Percentiles rank a stretch among this genome's conserved stretches.
Conservation (phyloP, 2,888 invertebrate species). For the Acleris holmiana region DNA sequence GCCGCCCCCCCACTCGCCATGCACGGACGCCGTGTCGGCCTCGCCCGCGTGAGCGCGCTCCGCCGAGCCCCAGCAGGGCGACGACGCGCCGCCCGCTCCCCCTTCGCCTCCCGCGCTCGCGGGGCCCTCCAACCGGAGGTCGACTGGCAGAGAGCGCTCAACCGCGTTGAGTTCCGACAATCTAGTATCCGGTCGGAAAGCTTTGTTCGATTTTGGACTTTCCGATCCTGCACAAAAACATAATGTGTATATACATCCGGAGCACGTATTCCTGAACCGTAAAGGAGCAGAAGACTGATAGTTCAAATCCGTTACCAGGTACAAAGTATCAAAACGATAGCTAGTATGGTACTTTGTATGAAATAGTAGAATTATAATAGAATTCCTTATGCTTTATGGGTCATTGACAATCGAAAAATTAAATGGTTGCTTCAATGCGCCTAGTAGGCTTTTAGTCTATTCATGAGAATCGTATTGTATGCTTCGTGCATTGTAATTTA, state of each 20-base stretch:
- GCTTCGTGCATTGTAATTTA: too few relatives aligned
- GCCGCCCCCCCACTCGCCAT: slow-evolving; percentile 10
- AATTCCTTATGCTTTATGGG: too few relatives aligned
- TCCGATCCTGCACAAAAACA: slow-evolving; percentile 49
- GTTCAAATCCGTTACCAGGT: too few relatives aligned
- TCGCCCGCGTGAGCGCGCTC: slow-evolving; percentile 44
- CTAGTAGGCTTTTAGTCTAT: too few relatives aligned
- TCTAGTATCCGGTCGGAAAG: slow-evolving; percentile 77
- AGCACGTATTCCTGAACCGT: too few relatives aligned
- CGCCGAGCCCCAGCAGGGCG: slow-evolving; percentile 71
- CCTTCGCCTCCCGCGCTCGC: slow-evolving; percentile 57
- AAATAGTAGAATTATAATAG: too few relatives aligned
- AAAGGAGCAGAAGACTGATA: too few relatives aligned
- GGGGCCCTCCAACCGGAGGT: slow-evolving; percentile 56
- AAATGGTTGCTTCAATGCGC: too few relatives aligned
- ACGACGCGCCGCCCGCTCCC: slow-evolving; percentile 53
- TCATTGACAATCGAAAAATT: too few relatives aligned
- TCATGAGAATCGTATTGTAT: too few relatives aligned
- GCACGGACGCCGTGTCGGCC: slow-evolving; percentile 24
- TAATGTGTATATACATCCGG: not conserved
- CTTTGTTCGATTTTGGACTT: slow-evolving; percentile 63
- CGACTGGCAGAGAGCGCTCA: slow-evolving; percentile 73
- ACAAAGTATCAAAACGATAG: too few relatives aligned
- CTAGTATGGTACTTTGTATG: too few relatives aligned
- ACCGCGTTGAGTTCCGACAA: slow-evolving; percentile 78